phyloP scores from a whole-genome alignment of 1,140 invertebrate genomes.

The Bradynema listronoti region DNA sequence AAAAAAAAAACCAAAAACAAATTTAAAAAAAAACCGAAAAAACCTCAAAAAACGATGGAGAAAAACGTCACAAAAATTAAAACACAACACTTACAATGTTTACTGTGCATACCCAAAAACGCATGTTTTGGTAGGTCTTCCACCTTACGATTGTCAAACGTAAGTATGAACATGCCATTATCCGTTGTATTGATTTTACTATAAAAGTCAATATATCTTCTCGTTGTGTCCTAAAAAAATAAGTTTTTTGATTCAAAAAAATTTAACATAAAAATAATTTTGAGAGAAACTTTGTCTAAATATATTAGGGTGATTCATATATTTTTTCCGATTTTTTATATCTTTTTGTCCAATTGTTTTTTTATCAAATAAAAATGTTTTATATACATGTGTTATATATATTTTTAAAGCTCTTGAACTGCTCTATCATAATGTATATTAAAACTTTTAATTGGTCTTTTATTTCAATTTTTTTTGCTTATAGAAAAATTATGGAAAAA shows the following conservation, averaged over 20 bases:
- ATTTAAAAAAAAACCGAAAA: not conserved
- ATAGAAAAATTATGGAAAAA: no score
- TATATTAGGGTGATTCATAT: no score
- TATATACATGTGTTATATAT: no score
- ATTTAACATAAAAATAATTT: no score
- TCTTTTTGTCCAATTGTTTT: no score
- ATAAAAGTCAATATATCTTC: conserved; percentile 53
- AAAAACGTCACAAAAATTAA: not conserved
- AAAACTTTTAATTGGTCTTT: no score
- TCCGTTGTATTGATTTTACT: conserved; percentile 29
- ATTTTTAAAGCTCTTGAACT: no score
- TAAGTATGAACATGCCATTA: conserved; percentile 50
- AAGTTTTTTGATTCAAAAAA: no score
- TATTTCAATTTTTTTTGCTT: no score
- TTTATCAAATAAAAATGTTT: no score
- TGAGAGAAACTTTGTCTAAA: conserved; percentile 5
- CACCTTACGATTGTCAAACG: conserved; percentile 52
- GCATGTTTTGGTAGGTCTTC: conserved; percentile 52
- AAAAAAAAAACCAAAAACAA: not conserved
- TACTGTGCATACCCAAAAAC: conserved; percentile 54
- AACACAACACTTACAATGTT: not conserved
- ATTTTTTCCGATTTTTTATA: no score
- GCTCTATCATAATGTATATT: no score
- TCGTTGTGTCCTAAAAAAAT: conserved; percentile 47
- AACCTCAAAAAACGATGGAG: not conserved